A percentile compares a stretch with the other conserved stretches of the same genome.
Evolutionary conservation across 2,113 vertebrate genomes (phyloP).

Genomic region (Zingel zingel): DNA sequence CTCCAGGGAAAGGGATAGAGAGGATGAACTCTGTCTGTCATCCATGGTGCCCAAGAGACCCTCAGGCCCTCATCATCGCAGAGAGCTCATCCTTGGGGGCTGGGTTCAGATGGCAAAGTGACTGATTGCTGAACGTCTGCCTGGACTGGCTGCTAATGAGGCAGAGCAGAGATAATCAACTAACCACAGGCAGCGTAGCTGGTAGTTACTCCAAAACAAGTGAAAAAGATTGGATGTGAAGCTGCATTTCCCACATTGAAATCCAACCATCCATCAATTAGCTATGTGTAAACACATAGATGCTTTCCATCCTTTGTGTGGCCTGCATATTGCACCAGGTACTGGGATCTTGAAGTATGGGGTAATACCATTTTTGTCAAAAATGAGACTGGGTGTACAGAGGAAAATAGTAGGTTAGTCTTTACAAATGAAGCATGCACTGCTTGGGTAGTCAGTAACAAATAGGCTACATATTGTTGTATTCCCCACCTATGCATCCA

Average conservation of each 20-base stretch:
- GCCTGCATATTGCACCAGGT: not conserved
- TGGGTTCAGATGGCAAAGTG: conserved; percentile 56
- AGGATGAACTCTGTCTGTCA: conserved; percentile 54
- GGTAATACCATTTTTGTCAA: not conserved
- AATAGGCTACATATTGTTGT: not conserved
- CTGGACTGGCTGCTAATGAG: conserved; percentile 68
- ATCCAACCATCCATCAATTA: conserved; percentile 70
- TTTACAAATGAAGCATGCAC: not conserved
- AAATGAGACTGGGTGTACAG: not conserved
- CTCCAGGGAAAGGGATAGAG: conserved; percentile 51
- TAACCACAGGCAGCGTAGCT: conserved; percentile 52
- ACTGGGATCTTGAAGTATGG: conserved; percentile 16
- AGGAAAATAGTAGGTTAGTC: not conserved
- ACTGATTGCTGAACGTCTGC: conserved; percentile 65
- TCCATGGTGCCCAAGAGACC: conserved; percentile 46
- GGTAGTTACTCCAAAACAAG: conserved; percentile 62
- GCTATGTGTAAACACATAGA: conserved; percentile 3
- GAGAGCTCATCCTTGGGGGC: conserved; percentile 49
- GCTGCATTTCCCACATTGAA: conserved; percentile 49
- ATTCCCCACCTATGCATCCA: not conserved
- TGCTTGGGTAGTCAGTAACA: not conserved
- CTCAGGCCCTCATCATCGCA: conserved; percentile 44
- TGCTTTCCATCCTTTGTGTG: conserved; percentile 2
- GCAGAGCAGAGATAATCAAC: conserved; percentile 69
- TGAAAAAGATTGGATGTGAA: conserved; percentile 69